Base-by-base conservation (phyloP, 2,797 vertebrate genomes). In the Thalassophryne amazonica region DNA sequence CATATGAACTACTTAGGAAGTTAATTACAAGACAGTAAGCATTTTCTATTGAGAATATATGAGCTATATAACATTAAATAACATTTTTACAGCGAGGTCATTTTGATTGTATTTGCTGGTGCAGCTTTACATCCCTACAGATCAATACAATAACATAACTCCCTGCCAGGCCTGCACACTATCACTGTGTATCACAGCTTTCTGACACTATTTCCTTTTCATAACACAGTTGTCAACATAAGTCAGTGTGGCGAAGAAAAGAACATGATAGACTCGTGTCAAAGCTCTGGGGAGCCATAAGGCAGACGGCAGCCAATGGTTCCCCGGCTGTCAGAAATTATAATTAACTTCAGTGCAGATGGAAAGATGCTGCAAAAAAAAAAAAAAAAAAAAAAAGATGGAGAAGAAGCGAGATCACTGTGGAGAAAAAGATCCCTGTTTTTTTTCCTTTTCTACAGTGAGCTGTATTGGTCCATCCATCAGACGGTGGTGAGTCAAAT, bases 381-480 rank as follows among this genome's bases (percentile, higher is more conserved):
- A 56, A 31, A 61, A 35, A 58, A 39, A 63, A 33, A 65, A 40
- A 47, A 68, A 32, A 31, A 46, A 54, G 41, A 40, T 76, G n/a
- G n/a, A n/a, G n/a, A n/a, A n/a, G n/a, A n/a, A n/a, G n/a, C n/a
- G n/a, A n/a, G n/a, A 61, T 79, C 66, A 64, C 14, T 13, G 58
- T 19, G 6, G 37, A 19, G 33, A 57, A 41, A 21, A 1, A 34
- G 70, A 60, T 60, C 45, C 50, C 34, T 47, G n/a, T n/a, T n/a
- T n/a, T n/a, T n/a, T n/a, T n/a, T n/a, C n/a, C n/a, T 69, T 84
- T 30, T 74, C 75, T 52, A 55, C 55, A 45, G 67, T 48, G 43
- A 66, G 47, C 58, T 20, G 48, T 73, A 84, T 63, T 75, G 75
- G 71, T 50, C 71, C 67, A 89, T 89, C 82, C 66, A 86, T 90